A percentile compares a stretch with the other conserved stretches of the same genome.
Conservation (phyloP, 1,140 invertebrate species). For the Anthonomus grandis region DNA sequence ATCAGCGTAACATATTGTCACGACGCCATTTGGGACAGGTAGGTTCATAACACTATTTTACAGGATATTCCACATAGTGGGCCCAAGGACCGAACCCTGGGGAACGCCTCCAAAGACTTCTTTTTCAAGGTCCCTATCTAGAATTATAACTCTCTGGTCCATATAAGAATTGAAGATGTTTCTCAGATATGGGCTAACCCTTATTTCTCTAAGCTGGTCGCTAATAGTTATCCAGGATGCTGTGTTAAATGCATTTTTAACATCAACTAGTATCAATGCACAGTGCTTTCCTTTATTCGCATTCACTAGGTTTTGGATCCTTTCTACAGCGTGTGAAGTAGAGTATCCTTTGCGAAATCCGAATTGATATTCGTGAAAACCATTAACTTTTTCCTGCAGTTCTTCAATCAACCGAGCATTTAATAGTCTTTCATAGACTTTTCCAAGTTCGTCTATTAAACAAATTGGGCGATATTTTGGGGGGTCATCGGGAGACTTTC, state of each 20-base stretch:
- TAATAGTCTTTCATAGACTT: constrained; percentile 43
- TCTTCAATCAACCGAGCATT: constrained; percentile 23
- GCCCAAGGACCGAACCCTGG: constrained; percentile 49
- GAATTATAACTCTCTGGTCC: constrained; percentile 27
- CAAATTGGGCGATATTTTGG: constrained; percentile 48
- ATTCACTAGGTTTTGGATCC: constrained; percentile 34
- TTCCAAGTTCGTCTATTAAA: constrained; percentile 45
- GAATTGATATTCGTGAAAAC: constrained; percentile 41
- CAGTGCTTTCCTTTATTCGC: not conserved
- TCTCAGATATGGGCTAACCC: constrained; percentile 29
- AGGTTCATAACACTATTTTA: constrained; percentile 44
- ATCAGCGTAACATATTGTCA: constrained; percentile 37
- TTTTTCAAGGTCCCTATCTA: constrained; percentile 20
- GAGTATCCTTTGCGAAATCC: constrained; percentile 37
- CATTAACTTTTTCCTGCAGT: constrained; percentile 18
- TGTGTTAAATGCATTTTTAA: constrained; percentile 50
- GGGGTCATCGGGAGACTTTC: constrained; percentile 29
- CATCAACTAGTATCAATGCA: constrained; percentile 47
- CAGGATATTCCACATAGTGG: constrained; percentile 46
- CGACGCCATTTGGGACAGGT: constrained; percentile 14
- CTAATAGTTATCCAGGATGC: constrained; percentile 47
- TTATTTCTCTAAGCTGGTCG: no score
- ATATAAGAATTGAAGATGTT: constrained; percentile 44
- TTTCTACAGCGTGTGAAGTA: constrained; percentile 45
- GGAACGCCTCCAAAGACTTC: constrained; percentile 46